Evolutionary conservation across 2,113 vertebrate genomes (phyloP).

Genomic region (Narcine bancroftii): DNA sequence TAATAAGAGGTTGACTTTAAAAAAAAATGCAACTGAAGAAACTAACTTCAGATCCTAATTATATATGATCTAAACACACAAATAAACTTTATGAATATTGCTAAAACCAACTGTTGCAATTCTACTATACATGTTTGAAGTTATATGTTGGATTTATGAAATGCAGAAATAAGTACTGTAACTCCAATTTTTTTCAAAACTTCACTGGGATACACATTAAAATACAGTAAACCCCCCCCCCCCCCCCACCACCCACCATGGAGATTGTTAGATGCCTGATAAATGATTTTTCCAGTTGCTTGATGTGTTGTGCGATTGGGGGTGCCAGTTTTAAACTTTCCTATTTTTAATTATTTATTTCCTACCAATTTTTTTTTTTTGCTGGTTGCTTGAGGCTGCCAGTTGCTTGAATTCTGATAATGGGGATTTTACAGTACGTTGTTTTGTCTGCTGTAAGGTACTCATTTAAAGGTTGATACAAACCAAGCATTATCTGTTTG

Average conservation of each 20-base stretch:
- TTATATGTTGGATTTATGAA: not conserved
- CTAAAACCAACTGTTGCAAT: not conserved
- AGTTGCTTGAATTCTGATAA: too few relatives aligned
- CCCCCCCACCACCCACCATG: too few relatives aligned
- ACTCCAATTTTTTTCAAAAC: not conserved
- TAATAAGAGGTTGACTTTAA: conserved; percentile 12
- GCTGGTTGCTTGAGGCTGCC: too few relatives aligned
- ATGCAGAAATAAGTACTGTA: not conserved
- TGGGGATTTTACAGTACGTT: too few relatives aligned
- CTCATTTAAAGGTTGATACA: not conserved
- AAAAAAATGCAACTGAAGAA: not conserved
- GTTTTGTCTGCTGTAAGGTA: not conserved
- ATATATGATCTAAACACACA: not conserved
- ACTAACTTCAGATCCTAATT: not conserved
- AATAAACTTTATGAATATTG: not conserved
- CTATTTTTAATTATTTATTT: too few relatives aligned
- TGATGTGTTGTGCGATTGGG: too few relatives aligned
- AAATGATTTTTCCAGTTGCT: too few relatives aligned
- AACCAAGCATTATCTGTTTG: too few relatives aligned
- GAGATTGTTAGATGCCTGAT: too few relatives aligned
- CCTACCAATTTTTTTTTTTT: too few relatives aligned
- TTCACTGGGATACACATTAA: not conserved
- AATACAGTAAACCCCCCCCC: too few relatives aligned
- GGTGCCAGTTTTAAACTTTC: too few relatives aligned
- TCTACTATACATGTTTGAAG: not conserved